Base-by-base conservation (phyloP, 2,113 vertebrate species). In the Struthidea cinerea region DNA sequence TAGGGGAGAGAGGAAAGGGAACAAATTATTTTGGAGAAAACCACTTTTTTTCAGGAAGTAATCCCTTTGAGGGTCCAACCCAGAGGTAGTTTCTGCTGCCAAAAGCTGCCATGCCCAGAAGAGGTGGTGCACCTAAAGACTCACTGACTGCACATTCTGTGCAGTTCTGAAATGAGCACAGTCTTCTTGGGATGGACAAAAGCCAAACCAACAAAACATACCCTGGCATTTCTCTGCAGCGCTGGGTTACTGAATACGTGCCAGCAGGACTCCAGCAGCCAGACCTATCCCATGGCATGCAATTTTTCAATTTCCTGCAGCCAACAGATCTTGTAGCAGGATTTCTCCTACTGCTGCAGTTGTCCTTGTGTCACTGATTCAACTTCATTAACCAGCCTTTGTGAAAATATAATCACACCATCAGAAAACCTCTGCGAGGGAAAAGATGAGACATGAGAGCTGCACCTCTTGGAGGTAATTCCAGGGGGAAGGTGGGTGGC, bases 141-240 rank as follows among this genome's bases (percentile, higher is more conserved):
- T 50, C 8, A 2, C n/a, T 60, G 55, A 41, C 63, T 53, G 26
- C 4, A 2, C 32, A 26, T 67, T 87, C 89, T 84, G 56, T 55
- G 30, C 77, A 89, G n/a, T 35, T 83, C 59, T 75, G 84, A 95
- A 81, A 93, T 75, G 37, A 85, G 41, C 28, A 28, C 9, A 6
- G 37, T 67, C 59, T 87, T 94, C 82, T 39, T 1, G n/a, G 46
- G 60, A 81, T 1, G 2, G 77, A 94, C 56, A 80, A 70, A 94
- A 94, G 77, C 77, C 94, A 96, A 95, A 85, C 24, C 64, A 91
- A 47, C 37, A 86, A 76, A 84, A 76, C 50, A 97, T 69, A 67
- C 7, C 50, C 22, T 81, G 55, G 86, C 78, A 89, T 37, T 90
- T 87, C 59, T 93, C 64, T 78, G 44, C 16, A 44, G 41, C 79